Percentiles rank a stretch among this genome's conserved stretches.
These are phyloP conservation scores for Tholera decimalis DNA, from an alignment of 2,888 invertebrate genomes.

Conservation along the genomic window DNA sequence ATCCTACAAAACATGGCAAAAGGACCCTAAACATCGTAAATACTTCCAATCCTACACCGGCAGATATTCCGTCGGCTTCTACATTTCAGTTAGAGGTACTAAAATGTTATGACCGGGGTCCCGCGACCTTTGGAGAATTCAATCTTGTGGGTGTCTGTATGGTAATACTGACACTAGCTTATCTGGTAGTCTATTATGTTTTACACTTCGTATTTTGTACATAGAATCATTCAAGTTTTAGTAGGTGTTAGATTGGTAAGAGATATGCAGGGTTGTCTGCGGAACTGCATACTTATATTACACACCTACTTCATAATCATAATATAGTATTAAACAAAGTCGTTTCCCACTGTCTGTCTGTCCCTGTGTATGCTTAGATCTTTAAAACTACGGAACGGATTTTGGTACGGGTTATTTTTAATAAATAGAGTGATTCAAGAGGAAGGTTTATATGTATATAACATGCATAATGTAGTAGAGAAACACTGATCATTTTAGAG, in stretches of 20 bases:
- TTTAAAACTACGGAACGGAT: too few relatives aligned
- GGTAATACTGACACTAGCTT: slow-evolving; percentile 33
- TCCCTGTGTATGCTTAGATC: too few relatives aligned
- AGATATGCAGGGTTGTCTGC: background rate
- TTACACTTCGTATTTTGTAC: slow-evolving; percentile 8
- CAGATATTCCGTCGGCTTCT: slow-evolving; percentile 20
- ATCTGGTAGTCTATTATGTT: slow-evolving; percentile 4
- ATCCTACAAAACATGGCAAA: slow-evolving; percentile 13
- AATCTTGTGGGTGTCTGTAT: slow-evolving; percentile 42
- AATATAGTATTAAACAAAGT: too few relatives aligned
- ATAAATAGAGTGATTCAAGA: too few relatives aligned
- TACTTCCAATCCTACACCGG: background rate
- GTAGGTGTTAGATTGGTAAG: background rate
- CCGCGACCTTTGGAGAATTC: slow-evolving; percentile 44
- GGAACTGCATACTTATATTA: too few relatives aligned
- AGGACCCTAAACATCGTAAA: slow-evolving; percentile 41
- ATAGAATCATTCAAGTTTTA: background rate
- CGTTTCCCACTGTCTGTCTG: too few relatives aligned
- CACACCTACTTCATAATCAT: too few relatives aligned
- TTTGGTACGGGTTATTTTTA: too few relatives aligned
- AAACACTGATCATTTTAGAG: too few relatives aligned
- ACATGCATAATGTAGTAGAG: too few relatives aligned
- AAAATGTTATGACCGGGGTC: slow-evolving; percentile 37
- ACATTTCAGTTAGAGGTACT: slow-evolving; percentile 40
- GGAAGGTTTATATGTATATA: too few relatives aligned